Evolutionary conservation across 1,140 invertebrate genomes (phyloP).

Genomic region (Drosophila watanabei): DNA sequence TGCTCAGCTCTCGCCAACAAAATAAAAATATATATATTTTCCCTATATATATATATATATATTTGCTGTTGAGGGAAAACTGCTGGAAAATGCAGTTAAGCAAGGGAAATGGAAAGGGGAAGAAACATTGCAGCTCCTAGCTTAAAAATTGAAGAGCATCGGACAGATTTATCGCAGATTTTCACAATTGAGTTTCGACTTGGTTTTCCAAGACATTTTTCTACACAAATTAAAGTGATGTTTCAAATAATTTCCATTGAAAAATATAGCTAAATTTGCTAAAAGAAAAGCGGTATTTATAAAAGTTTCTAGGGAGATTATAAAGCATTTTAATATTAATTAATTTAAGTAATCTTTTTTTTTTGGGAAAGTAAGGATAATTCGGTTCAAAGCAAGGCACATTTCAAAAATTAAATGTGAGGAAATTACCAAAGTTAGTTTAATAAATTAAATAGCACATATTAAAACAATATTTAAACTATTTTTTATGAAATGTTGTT

Average conservation of each 20-base stretch:
- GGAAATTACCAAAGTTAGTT: too few species aligned
- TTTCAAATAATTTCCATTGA: not conserved
- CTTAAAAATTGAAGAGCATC: constrained; percentile 42
- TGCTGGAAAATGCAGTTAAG: constrained; percentile 29
- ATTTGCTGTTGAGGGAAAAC: constrained; percentile 13
- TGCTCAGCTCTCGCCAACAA: not conserved
- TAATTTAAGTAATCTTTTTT: not conserved
- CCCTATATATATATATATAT: constrained; percentile 2
- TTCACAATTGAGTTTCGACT: constrained; percentile 7
- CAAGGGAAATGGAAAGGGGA: not conserved
- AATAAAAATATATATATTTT: not conserved
- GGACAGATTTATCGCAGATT: constrained; percentile 25
- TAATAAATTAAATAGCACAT: too few species aligned
- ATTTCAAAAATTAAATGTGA: too few species aligned
- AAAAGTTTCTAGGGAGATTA: not conserved
- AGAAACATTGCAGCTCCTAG: not conserved
- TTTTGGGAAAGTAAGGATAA: too few species aligned
- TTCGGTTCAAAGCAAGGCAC: too few species aligned
- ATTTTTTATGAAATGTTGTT: not conserved
- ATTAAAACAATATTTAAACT: too few species aligned
- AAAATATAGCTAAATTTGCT: not conserved
- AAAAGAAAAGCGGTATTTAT: not conserved
- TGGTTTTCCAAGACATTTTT: not conserved
- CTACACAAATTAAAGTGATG: not conserved
- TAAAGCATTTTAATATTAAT: not conserved